phyloP scores from a whole-genome alignment of 1,140 invertebrate species.

The Drosophila murphyi region DNA sequence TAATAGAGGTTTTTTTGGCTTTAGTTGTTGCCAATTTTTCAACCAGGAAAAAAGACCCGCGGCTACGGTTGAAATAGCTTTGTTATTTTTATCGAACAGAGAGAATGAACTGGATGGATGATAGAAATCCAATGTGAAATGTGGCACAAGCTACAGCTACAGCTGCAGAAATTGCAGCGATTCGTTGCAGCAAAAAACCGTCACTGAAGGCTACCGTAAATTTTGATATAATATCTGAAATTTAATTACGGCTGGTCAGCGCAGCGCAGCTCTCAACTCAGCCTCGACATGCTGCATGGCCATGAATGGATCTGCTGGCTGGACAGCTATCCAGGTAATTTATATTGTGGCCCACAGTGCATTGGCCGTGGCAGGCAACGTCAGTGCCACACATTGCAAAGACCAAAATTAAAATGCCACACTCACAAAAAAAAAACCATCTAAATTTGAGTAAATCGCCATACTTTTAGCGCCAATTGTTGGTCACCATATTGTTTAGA shows the following conservation, averaged over 20 bases:
- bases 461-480: too few relatives aligned
- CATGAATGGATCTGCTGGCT: constrained; percentile 5
- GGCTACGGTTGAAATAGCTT: constrained; percentile 60
- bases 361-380: constrained; percentile 9
- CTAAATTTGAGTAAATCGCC: too few relatives aligned
- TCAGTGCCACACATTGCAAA: constrained; percentile 34
- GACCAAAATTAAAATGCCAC: constrained; percentile 47
- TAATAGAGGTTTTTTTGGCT: constrained; percentile 59
- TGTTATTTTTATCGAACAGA: constrained; percentile 54
- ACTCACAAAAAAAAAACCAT: too few relatives aligned
- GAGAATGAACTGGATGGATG: constrained; percentile 34
- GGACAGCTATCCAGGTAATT: constrained; percentile 62
- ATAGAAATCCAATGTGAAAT: constrained; percentile 13
- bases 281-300: constrained; percentile 34
- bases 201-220: constrained; percentile 51
- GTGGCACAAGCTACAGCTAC: constrained; percentile 1
- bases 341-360: constrained; percentile 61
- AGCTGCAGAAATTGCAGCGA: not conserved
- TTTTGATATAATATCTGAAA: constrained; percentile 77
- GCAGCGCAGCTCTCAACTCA: constrained; percentile 54
- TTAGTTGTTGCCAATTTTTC: constrained; percentile 72
- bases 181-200: not conserved
- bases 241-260: constrained; percentile 66
- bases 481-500: too few relatives aligned
- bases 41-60: constrained; percentile 49